phyloP scores from a whole-genome alignment of 2,888 invertebrate species.

The Arctia plantaginis region DNA sequence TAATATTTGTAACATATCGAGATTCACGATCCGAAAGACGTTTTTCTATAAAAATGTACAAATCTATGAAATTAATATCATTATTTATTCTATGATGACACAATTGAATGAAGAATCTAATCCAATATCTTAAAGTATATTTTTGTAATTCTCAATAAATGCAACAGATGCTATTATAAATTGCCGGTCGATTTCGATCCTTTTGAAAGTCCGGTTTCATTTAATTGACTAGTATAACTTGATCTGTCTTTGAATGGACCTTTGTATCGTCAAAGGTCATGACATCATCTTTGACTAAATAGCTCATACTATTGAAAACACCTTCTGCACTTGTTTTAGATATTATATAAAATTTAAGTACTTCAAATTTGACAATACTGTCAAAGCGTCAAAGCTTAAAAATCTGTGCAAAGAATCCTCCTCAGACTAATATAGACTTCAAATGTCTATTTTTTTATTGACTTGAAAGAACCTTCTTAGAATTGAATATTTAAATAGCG shows the following conservation, averaged over 20 bases:
- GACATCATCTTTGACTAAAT: neutral
- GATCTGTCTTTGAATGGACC: neutral
- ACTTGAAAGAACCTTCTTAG: neutral
- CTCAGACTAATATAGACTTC: neutral
- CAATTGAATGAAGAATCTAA: neutral
- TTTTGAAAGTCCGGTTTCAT: too few relatives aligned
- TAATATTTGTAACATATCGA: constrained; percentile 44
- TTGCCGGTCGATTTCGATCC: too few relatives aligned
- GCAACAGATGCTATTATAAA: neutral
- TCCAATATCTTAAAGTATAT: neutral
- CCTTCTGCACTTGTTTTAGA: neutral
- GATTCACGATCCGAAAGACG: constrained; percentile 31
- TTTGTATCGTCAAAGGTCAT: neutral
- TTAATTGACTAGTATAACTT: too few relatives aligned
- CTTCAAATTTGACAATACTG: neutral
- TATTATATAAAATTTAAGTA: too few relatives aligned
- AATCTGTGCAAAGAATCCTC: neutral
- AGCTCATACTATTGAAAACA: neutral
- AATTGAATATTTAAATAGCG: neutral
- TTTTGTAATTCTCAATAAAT: neutral
- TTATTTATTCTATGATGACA: neutral
- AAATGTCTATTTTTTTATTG: neutral
- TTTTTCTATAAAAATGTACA: constrained; percentile 25
- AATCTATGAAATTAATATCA: neutral
- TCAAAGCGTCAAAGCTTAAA: neutral